Conservation (phyloP, 2,113 vertebrate genomes). For the Poicephalus gulielmi region DNA sequence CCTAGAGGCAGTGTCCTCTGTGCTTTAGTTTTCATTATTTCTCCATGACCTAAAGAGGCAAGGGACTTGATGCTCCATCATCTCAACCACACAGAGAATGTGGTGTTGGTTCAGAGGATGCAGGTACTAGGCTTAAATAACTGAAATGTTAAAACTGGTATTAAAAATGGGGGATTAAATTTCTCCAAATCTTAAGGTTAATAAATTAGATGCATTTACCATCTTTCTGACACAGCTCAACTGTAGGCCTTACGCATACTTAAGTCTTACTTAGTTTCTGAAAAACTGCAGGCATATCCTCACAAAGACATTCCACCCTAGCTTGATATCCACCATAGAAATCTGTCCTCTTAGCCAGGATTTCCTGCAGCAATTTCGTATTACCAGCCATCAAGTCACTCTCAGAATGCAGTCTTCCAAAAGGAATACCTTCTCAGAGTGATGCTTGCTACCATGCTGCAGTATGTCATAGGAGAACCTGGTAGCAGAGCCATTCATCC, state of each 20-base stretch:
- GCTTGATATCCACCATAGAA: not conserved
- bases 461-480: not conserved
- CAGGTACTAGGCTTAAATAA: not conserved
- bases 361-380: not conserved
- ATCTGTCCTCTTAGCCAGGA: not conserved
- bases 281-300: not conserved
- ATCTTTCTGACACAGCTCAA: not conserved
- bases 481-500: not conserved
- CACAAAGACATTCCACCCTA: not conserved
- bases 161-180: not conserved
- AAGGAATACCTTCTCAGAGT: not conserved
- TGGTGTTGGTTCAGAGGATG: not conserved
- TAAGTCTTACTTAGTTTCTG: not conserved
- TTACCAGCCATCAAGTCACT: not conserved
- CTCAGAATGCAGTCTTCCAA: not conserved
- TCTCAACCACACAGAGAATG: not conserved
- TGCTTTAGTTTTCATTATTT: not conserved
- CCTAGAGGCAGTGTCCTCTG: not conserved
- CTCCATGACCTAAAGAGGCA: not conserved
- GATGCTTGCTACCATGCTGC: not conserved
- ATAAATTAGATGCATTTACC: not conserved
- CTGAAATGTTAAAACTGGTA: not conserved
- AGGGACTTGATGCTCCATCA: not conserved
- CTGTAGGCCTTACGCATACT: not conserved
- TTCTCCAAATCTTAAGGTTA: not conserved